These are phyloP conservation scores for Agrochola macilenta DNA, from an alignment of 2,888 invertebrate genomes.

Conservation along the genomic window DNA sequence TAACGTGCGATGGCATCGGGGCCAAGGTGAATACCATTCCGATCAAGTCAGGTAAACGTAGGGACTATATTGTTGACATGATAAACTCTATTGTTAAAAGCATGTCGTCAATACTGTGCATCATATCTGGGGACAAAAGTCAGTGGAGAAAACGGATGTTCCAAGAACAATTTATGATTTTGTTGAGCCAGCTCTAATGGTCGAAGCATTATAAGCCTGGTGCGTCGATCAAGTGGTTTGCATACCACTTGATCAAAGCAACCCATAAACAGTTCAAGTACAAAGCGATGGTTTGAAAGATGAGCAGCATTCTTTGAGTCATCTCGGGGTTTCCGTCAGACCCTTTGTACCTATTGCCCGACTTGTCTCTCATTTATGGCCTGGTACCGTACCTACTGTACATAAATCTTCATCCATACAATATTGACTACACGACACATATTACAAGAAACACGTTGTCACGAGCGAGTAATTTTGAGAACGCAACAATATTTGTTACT, in stretches of 20 bases:
- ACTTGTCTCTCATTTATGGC: constrained; percentile 18
- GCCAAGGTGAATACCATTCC: constrained; percentile 49
- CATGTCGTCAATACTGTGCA: neutral
- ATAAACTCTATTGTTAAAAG: constrained; percentile 10
- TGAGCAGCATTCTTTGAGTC: neutral
- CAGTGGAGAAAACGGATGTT: neutral
- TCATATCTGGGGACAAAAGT: neutral
- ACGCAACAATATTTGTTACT: constrained; percentile 70
- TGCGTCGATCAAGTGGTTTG: neutral
- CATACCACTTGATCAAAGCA: neutral
- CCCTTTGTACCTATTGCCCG: constrained; percentile 1
- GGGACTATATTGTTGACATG: constrained; percentile 4
- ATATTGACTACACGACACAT: constrained; percentile 58
- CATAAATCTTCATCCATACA: constrained; percentile 45
- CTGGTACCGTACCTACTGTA: constrained; percentile 3
- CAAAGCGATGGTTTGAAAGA: constrained; percentile 7
- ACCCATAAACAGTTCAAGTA: neutral
- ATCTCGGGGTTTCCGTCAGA: neutral
- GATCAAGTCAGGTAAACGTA: constrained; percentile 37
- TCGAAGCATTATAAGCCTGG: neutral
- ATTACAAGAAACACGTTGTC: constrained; percentile 75
- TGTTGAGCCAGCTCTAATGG: no score
- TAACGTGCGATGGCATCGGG: constrained; percentile 35
- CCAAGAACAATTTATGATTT: neutral
- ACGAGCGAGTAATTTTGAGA: constrained; percentile 80